These are phyloP conservation scores for Cardinalis cardinalis DNA, from an alignment of 2,113 vertebrate species.

Conservation along the genomic window DNA sequence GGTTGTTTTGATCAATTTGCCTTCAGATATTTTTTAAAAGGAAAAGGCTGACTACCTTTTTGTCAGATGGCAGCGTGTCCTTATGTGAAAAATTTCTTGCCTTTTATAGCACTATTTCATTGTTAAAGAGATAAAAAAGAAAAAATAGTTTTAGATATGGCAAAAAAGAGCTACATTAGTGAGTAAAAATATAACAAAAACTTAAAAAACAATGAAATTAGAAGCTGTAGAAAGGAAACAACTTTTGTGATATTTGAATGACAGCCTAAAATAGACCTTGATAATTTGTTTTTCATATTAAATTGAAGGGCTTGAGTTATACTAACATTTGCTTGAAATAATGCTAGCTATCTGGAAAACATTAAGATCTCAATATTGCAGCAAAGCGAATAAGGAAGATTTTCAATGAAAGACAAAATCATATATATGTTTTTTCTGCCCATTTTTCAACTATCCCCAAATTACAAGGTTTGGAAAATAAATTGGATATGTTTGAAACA, in stretches of 20 bases:
- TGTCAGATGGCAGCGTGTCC: background rate
- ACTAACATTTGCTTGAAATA: background rate
- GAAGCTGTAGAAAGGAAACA: background rate
- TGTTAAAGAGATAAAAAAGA: background rate
- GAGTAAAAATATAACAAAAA: background rate
- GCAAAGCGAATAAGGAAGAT: background rate
- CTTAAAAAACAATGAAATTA: background rate
- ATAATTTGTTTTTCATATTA: background rate
- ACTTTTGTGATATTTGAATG: background rate
- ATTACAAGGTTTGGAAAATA: background rate
- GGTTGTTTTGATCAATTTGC: slow-evolving; percentile 43
- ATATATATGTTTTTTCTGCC: background rate
- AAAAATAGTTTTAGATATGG: background rate
- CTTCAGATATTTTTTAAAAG: slow-evolving; percentile 37
- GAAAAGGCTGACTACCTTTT: background rate
- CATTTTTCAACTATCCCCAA: background rate
- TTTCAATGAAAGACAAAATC: background rate
- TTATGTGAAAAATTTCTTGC: background rate
- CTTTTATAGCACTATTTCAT: background rate
- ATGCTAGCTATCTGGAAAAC: background rate
- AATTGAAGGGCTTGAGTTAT: background rate
- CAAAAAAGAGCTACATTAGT: background rate
- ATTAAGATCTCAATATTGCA: background rate
- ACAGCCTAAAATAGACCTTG: background rate
- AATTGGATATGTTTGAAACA: background rate